Conservation (phyloP, 2,888 invertebrate species). For the Alcis repandata region DNA sequence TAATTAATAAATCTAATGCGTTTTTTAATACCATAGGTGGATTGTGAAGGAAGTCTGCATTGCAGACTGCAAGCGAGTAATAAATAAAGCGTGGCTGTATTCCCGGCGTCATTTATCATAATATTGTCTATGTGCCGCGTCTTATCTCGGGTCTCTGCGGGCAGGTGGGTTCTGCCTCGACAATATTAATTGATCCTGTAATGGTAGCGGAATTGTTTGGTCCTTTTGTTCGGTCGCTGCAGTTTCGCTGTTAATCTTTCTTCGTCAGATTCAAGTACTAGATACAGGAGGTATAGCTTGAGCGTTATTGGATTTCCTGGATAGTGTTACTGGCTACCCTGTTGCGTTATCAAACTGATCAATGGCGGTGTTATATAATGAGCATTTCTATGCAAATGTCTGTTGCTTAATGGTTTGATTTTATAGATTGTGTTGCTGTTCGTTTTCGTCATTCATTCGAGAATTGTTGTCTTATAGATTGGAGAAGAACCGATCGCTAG, state of each 20-base stretch:
- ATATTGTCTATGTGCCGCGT: conserved; percentile 71
- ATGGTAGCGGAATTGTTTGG: conserved; percentile 57
- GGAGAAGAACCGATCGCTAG: conserved; percentile 4
- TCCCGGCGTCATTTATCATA: conserved; percentile 75
- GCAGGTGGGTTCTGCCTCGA: conserved; percentile 72
- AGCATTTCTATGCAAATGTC: background rate
- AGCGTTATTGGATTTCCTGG: conserved; percentile 32
- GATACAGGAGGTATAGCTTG: conserved; percentile 19
- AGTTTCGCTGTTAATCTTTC: conserved; percentile 44
- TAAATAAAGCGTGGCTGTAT: conserved; percentile 65
- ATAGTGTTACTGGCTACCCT: conserved; percentile 19
- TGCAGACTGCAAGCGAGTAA: conserved; percentile 54
- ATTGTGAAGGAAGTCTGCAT: conserved; percentile 40
- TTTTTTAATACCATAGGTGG: no score
- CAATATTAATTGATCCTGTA: conserved; percentile 75
- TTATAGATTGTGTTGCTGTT: background rate
- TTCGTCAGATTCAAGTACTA: conserved; percentile 41
- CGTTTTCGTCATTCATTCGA: background rate
- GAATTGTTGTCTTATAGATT: background rate
- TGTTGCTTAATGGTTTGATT: background rate
- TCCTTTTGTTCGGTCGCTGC: conserved; percentile 53
- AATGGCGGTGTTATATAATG: conserved; percentile 17
- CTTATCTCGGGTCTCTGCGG: conserved; percentile 62
- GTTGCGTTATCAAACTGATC: conserved; percentile 12
- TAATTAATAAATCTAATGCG: conserved; percentile 61